A percentile compares a stretch with the other conserved stretches of the same genome.
phyloP scores from a whole-genome alignment of 2,888 invertebrate genomes.

The Drosophila mimetica region DNA sequence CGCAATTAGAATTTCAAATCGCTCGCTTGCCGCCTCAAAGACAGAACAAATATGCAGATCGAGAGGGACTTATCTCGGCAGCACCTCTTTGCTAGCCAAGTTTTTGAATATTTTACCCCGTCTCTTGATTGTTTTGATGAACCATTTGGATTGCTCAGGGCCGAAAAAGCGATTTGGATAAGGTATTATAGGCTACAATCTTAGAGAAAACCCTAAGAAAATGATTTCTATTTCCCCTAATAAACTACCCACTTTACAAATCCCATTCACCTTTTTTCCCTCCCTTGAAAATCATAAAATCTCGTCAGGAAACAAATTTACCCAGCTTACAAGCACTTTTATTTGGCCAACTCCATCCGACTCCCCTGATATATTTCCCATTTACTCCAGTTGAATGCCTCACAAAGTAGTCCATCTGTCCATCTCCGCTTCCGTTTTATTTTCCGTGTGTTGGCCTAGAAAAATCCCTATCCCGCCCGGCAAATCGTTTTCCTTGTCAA shows the following conservation, averaged over 20 bases:
- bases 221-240: background rate
- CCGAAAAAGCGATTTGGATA: background rate
- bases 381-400: conserved; percentile 38
- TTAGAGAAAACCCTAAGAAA: background rate
- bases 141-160: background rate
- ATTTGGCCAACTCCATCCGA: conserved; percentile 25
- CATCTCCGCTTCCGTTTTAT: conserved; percentile 14
- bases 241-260: background rate
- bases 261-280: background rate
- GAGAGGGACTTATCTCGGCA: conserved; percentile 13
- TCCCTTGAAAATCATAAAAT: conserved; percentile 5
- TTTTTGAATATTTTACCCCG: conserved; percentile 31
- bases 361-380: conserved; percentile 24
- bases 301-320: conserved; percentile 37
- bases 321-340: conserved; percentile 33
- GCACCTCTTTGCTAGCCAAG: conserved; percentile 20
- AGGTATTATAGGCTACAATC: too few relatives aligned
- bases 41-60: conserved; percentile 36
- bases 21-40: conserved; percentile 6
- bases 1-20: conserved; percentile 47
- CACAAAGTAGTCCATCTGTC: conserved; percentile 50
- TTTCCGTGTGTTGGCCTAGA: conserved; percentile 27
- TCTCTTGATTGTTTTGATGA: conserved; percentile 3
- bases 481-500: conserved; percentile 47
- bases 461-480: conserved; percentile 15